phyloP scores from a whole-genome alignment of 2,797 vertebrate species.

The Sebastes matsubarae region DNA sequence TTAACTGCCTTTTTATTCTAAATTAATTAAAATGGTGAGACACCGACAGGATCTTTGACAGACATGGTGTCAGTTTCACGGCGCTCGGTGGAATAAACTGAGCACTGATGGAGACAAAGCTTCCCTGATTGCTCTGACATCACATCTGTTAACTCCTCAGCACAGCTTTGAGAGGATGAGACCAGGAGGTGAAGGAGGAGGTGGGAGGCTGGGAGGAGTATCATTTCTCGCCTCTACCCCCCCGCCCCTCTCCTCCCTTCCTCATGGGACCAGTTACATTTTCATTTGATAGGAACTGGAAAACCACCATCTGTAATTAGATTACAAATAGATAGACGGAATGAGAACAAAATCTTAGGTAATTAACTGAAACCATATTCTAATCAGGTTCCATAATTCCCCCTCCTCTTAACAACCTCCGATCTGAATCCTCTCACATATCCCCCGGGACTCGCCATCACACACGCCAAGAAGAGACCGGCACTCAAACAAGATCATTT shows the following conservation, averaged over 20 bases:
- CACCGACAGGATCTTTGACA: constrained; percentile 2
- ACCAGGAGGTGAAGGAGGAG: constrained; percentile 43
- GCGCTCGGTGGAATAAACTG: neutral
- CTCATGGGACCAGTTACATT: constrained; percentile 72
- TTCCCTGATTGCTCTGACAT: constrained; percentile 48
- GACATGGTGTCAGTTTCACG: constrained; percentile 6
- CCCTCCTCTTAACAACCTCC: constrained; percentile 54
- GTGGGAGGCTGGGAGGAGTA: constrained; percentile 42
- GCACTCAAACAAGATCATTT: constrained; percentile 77
- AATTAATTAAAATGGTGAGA: neutral
- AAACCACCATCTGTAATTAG: constrained; percentile 81
- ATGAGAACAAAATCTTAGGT: constrained; percentile 54
- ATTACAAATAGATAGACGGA: constrained; percentile 74
- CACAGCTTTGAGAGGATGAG: constrained; percentile 44
- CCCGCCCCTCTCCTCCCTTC: neutral
- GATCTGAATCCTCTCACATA: constrained; percentile 70
- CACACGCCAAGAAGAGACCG: constrained; percentile 53
- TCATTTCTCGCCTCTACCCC: neutral
- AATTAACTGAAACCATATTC: constrained; percentile 82
- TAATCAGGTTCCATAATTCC: constrained; percentile 74
- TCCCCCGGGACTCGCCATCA: constrained; percentile 62
- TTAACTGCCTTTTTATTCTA: neutral
- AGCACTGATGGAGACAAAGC: constrained; percentile 45
- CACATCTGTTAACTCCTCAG: constrained; percentile 65
- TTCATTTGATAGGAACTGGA: constrained; percentile 74